A percentile compares a stretch with the other conserved stretches of the same genome.
These are phyloP conservation scores for Megatriorchis doriae DNA, from an alignment of 2,113 vertebrate species.

Conservation along the genomic window DNA sequence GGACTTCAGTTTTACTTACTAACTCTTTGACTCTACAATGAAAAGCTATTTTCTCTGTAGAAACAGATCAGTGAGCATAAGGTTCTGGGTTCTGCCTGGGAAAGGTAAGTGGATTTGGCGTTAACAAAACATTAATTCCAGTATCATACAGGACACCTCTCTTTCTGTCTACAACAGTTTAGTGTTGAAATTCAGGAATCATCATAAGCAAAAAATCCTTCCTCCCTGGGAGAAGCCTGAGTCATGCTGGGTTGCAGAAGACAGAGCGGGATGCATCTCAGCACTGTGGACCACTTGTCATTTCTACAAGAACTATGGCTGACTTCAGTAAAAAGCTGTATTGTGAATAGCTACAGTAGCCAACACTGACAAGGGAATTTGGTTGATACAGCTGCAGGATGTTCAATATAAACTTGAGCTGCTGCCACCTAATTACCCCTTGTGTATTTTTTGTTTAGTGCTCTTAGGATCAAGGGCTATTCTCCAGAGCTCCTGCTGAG, in stretches of 20 bases:
- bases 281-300: background rate
- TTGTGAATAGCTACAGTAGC: background rate
- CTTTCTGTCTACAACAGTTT: background rate
- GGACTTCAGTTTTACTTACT: background rate
- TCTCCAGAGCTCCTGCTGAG: constrained; percentile 30
- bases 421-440: constrained; percentile 37
- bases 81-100: background rate
- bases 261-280: background rate
- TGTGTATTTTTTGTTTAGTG: constrained; percentile 29
- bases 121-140: background rate
- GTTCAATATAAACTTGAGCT: constrained; percentile 34
- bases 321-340: background rate
- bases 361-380: background rate
- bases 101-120: rapidly evolving
- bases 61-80: background rate
- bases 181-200: background rate
- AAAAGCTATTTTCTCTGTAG: background rate
- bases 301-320: background rate
- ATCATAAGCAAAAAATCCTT: background rate
- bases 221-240: rapidly evolving
- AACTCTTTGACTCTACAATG: background rate
- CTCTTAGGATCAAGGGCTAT: constrained; percentile 49
- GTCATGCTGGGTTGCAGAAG: background rate
- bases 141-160: background rate
- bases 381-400: constrained; percentile 44